Evolutionary conservation across 37 sponge, comb jelly and placozoan genomes (phyloP), one percentile per base, ranked within the genome.

Genomic region (Mnemiopsis leidyi): DNA sequence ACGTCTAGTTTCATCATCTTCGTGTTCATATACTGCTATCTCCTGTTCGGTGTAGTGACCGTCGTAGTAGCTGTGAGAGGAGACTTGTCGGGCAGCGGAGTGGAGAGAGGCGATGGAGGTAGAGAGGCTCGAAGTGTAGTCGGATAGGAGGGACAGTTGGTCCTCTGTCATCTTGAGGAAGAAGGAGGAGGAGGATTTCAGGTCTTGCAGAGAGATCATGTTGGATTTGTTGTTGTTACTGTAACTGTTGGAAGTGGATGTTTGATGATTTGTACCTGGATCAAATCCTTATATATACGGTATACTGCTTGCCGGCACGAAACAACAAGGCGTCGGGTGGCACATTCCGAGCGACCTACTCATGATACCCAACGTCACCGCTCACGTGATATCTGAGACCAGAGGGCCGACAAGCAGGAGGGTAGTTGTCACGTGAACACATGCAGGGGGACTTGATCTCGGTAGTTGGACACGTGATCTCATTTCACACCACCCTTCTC

Each of bases 21-120:
- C 90, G 2, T 40, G 61, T 85, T 85, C 90, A 29, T 85, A 85
- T 29, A 85, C 90, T n/a, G 90, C 90, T 34, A 77, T 77, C 36
- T 77, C 79, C 36, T 77, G 79, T 36, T 77, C 79, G 1, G 79
- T 77, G 36, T 77, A 77, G 79, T 77, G 26, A 28, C 79, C 79
- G 35, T 77, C 79, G 36, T 77, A 33, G 79, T 77, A 77, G 79
- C 33, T 34, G 79, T 77, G 32, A 3, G 79, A 77, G 0, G 79
- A 31, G 20, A 77, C 79, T 40, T 40, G 90, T 85, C 39, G 38
- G 0, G 90, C 61, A 39, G 90, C 40, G 5, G 40, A 13, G 24
- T 26, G 32, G 20, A 77, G 32, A 5, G 79, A 77, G 32, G 25
- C 1, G 40, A 33, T 2, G 29, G 61, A 36, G 25, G 20, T 39